Percentiles rank a stretch among this genome's conserved stretches.
Evolutionary conservation across 2,888 invertebrate species (phyloP).

Genomic region (Blomia tropicalis): DNA sequence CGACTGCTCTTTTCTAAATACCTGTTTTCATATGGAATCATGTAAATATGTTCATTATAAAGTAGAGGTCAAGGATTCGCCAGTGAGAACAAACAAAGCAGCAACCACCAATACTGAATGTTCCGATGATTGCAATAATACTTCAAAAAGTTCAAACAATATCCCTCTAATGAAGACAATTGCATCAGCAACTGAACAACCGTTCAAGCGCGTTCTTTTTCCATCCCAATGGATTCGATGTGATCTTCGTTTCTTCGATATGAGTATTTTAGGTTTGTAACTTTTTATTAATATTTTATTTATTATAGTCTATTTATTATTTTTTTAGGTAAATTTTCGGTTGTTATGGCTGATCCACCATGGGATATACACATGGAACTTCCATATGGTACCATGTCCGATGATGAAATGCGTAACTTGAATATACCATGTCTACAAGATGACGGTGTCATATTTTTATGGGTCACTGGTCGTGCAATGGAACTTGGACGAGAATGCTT

Average conservation of each 20-base stretch:
- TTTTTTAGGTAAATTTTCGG: conserved; percentile 73
- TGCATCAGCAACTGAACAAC: conserved; percentile 7
- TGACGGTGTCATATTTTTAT: conserved; percentile 85
- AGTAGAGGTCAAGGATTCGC: conserved; percentile 49
- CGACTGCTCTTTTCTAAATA: conserved; percentile 92
- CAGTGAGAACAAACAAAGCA: neutral
- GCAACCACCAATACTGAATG: neutral
- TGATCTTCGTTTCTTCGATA: conserved; percentile 74
- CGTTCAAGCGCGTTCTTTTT: conserved; percentile 41
- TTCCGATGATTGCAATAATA: neutral
- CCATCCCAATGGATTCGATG: conserved; percentile 95
- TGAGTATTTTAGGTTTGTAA: conserved; percentile 58
- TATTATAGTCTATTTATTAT: neutral
- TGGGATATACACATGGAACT: conserved; percentile 99
- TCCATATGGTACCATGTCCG: conserved; percentile 95
- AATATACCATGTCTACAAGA: conserved; percentile 87
- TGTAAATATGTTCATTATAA: conserved; percentile 96
- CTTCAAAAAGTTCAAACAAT: conserved; percentile 5
- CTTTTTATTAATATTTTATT: conserved; percentile 35
- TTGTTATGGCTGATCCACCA: conserved; percentile 96
- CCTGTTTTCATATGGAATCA: conserved; percentile 96
- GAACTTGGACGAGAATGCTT: conserved; percentile 88
- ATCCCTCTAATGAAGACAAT: neutral
- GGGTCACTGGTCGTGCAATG: conserved; percentile 95
- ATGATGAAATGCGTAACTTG: conserved; percentile 90